Percentiles rank a stretch among this genome's conserved stretches.
phyloP scores from a whole-genome alignment of 2,797 vertebrate species.

The Xenopus petersii region DNA sequence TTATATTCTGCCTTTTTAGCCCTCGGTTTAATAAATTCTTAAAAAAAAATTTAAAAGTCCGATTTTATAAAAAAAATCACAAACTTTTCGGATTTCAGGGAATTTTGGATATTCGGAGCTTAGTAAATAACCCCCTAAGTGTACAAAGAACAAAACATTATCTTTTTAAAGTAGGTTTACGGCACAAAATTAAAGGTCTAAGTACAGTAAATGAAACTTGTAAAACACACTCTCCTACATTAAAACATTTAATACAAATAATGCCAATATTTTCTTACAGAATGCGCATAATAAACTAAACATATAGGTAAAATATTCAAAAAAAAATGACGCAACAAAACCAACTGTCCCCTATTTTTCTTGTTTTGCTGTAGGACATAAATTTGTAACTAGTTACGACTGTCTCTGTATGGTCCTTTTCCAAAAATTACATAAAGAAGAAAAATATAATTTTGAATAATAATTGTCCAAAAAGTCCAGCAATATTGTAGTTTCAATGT shows the following conservation, averaged over 20 bases:
- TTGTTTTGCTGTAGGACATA: conserved; percentile 63
- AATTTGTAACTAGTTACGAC: conserved; percentile 50
- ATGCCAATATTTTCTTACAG: neutral
- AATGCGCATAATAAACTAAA: conserved; percentile 23
- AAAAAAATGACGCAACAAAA: conserved; percentile 42
- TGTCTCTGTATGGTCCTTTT: conserved; percentile 74
- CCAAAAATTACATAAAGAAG: conserved; percentile 69
- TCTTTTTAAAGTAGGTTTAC: conserved; percentile 27
- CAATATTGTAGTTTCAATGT: neutral
- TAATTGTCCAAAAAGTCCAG: neutral
- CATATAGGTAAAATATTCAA: conserved; percentile 56
- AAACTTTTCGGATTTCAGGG: no score
- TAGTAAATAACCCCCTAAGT: neutral
- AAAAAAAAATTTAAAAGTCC: no score
- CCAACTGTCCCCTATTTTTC: conserved; percentile 61
- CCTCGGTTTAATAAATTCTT: no score
- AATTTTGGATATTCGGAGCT: no score
- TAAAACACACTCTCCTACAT: conserved; percentile 44
- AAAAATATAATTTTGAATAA: conserved; percentile 51
- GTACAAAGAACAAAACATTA: conserved; percentile 28
- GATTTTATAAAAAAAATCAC: no score
- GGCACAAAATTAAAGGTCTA: neutral
- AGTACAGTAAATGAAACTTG: conserved; percentile 20
- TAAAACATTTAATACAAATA: conserved; percentile 52
- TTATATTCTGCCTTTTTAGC: no score